Evolutionary conservation across 2,797 vertebrate genomes (phyloP), one percentile per base, ranked within the genome.

Genomic region (Macropodus opercularis): DNA sequence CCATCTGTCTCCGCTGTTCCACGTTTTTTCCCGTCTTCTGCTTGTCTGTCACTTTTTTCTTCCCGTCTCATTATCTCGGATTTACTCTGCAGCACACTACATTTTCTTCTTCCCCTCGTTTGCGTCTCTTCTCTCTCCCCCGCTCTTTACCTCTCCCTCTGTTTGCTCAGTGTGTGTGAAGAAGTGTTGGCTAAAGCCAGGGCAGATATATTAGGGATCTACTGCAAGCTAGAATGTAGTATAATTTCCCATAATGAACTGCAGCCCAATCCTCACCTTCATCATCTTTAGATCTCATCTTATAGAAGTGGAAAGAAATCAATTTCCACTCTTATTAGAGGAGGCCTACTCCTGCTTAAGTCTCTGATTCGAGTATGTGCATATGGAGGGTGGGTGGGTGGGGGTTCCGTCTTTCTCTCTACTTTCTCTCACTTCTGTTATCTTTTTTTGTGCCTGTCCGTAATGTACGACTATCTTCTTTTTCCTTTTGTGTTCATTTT

Each of bases 251-350:
- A 85, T 85, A 91, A 90, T 90, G 87, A 90, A 87, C 84, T 86
- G 77, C 73, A 80, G 64, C 55, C 63, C 69, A 72, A 83, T 88
- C 86, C 77, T 87, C 83, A 91, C 82, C 90, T 91, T 90, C 85
- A 87, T 90, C 89, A 90, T 89, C 91, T 89, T 90, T 90, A 87
- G 85, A 84, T 84, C 84, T 90, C 80, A 87, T 91, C 84, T 76
- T 87, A 84, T 75, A 75, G 85, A 83, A 85, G 84, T 81, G 83
- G 81, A 90, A 88, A 89, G 79, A 90, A 93, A 92, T 91, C 84
- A 87, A 92, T 91, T 88, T 87, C 83, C 79, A 75, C 82, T 90
- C 84, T 85, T 88, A 91, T 90, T 90, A 90, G 78, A 78, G 78
- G 68, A 87, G 74, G 82, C 75, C 87, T 85, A 77, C 83, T 78